Base-by-base conservation (phyloP, 2,888 invertebrate genomes). In the Polydrusus tereticollis region DNA sequence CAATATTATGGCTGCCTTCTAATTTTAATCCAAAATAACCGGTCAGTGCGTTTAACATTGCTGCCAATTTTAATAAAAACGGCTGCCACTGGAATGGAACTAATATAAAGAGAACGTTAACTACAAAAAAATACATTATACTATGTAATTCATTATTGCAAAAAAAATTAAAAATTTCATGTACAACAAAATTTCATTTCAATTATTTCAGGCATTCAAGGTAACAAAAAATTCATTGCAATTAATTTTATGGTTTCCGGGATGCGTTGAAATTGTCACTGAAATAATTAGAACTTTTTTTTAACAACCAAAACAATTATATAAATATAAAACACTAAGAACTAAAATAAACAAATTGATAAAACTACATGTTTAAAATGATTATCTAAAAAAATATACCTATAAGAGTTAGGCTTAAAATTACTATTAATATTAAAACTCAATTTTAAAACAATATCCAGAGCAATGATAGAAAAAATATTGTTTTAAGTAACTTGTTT, bases 281-380 rank as follows among this genome's bases (percentile, higher is more conserved):
- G 64, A 55, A 64, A 64, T 64, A 64, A 64, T 55, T 64, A 52
- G 55, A 58, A 64, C n/a, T 36, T 38, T 36, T 68, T 50, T 23
- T 78, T 77, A 80, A 80, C 81, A 81, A 80, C 78, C 77, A 79
- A 80, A 82, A 82, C 80, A 82, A 79, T 52, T 82, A 83, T 84
- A 84, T 83, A 84, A 84, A 84, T 84, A 83, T 83, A 82, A 76
- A 84, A 84, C 84, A 82, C 72, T 72, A 72, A 79, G 82, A 83
- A 84, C 81, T 72, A 78, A 78, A 76, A 78, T 80, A 81, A 82
- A 82, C 78, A 82, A 79, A 79, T 75, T 73, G 74, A 77, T 68
- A 83, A 82, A 81, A 82, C 81, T 84, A 84, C 83, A 83, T 79
- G 80, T 81, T 80, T 83, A 78, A 75, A 77, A 81, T 80, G 79